Percentiles rank a stretch among this genome's conserved stretches.
Conservation (phyloP, 2,113 vertebrate genomes). For the Acrocephalus kingi region DNA sequence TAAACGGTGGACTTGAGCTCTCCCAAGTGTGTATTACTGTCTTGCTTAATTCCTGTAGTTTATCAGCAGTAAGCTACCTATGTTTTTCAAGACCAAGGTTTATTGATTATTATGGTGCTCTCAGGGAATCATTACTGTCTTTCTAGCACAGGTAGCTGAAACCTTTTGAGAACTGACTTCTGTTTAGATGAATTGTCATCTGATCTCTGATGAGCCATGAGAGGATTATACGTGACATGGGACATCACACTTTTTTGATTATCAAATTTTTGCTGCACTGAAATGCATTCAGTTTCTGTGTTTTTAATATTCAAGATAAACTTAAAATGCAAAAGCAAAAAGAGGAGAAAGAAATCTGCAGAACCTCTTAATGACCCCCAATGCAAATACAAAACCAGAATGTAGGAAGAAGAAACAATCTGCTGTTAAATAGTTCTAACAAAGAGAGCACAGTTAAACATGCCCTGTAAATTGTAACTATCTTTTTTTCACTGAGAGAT, state of each 20-base stretch:
- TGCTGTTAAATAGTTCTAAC: not conserved
- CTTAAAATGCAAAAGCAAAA: not conserved
- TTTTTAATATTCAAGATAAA: not conserved
- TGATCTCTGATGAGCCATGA: not conserved
- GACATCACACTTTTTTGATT: not conserved
- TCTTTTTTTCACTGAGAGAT: not conserved
- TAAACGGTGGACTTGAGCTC: not conserved
- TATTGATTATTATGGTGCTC: not conserved
- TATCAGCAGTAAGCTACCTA: not conserved
- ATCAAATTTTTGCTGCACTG: not conserved
- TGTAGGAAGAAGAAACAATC: not conserved
- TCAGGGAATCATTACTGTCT: constrained; percentile 7
- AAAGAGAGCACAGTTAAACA: not conserved
- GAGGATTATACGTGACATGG: not conserved
- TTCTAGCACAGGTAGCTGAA: not conserved
- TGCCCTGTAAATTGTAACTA: not conserved
- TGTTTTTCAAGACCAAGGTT: not conserved
- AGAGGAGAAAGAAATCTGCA: not conserved
- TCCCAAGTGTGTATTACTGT: not conserved
- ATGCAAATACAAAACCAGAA: not conserved
- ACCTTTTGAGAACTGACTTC: not conserved
- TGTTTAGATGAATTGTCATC: not conserved
- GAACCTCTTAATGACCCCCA: not conserved
- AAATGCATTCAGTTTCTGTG: not conserved
- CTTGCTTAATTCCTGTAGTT: not conserved